Evolutionary conservation across 2,888 invertebrate species (phyloP), one percentile per base, ranked within the genome.

Genomic region (Hedya salicella): DNA sequence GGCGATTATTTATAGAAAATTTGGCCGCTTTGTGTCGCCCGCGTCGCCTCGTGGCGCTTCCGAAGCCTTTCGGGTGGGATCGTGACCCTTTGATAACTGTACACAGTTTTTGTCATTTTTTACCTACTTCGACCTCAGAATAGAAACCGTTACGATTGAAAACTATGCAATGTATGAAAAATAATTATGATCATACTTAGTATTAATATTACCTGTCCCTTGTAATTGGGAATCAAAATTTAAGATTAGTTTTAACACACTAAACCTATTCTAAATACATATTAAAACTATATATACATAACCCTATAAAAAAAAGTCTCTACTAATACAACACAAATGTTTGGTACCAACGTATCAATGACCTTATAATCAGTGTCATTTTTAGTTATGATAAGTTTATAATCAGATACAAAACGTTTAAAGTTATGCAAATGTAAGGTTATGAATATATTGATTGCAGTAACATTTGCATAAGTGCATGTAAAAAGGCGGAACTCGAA

Each of bases 1-100:
- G 80, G 80, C 87, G 89, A 90, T 90, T 91, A 91, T 91, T 91
- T 91, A 89, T 91, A 91, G 89, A 91, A 89, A 89, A 89, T 88
- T 91, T 87, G 83, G 86, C 78, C 80, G 82, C 88, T 89, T 91
- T 91, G 89, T 91, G 82, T 80, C 78, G 82, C 81, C 44, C 44
- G 57, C 17, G 86, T 78, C 80, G 81, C 87, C 88, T 89, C 90
- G 88, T 90, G 82, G 80, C 79, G 82, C 82, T 85, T 86, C 85
- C 82, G 85, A 86, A 80, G 59, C 52, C 65, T 65, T 59, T 1
- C 25, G 64, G 54, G 50, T 50, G 83, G 78, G 75, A 79, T 78
- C 72, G 67, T 71, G 63, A 84, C 83, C 82, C 81, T 72, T 73
- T 75, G 78, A 74, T 81, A 82, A 80, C 83, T 81, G 81, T 72